Evolutionary conservation across 1,140 invertebrate genomes (phyloP).

Genomic region (Zaprionus camerounensis): DNA sequence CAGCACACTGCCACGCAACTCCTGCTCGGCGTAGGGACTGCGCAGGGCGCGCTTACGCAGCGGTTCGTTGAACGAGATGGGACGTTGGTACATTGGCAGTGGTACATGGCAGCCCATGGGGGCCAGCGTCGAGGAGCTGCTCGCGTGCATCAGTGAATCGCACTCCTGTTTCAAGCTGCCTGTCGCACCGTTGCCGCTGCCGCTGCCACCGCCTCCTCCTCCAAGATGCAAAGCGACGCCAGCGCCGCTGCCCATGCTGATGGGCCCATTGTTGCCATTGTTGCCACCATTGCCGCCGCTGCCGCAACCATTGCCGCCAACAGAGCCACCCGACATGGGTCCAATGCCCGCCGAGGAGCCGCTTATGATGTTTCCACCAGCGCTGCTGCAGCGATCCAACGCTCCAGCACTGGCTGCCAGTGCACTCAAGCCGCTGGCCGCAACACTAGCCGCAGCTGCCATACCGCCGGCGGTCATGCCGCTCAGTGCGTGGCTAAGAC

Average conservation of each 20-base stretch:
- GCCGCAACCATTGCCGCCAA: constrained; percentile 27
- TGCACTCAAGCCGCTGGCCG: constrained; percentile 63
- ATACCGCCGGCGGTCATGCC: constrained; percentile 76
- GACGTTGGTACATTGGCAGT: constrained; percentile 77
- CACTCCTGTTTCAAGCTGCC: constrained; percentile 82
- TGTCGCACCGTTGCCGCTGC: constrained; percentile 67
- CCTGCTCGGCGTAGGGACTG: constrained; percentile 84
- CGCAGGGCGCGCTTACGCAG: constrained; percentile 85
- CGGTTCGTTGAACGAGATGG: constrained; percentile 78
- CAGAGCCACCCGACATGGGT: constrained; percentile 44
- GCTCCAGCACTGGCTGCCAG: constrained; percentile 68
- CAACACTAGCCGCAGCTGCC: constrained; percentile 67
- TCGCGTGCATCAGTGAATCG: constrained; percentile 83
- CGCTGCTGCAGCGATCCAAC: constrained; percentile 69
- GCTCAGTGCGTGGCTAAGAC: constrained; percentile 66
- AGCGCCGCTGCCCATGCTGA: constrained; percentile 51
- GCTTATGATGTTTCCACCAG: constrained; percentile 73
- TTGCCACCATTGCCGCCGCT: too few species aligned
- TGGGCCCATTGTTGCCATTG: constrained; percentile 36
- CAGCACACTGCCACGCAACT: constrained; percentile 84
- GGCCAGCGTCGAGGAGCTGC: constrained; percentile 66
- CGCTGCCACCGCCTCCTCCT: constrained; percentile 72
- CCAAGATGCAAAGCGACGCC: not conserved
- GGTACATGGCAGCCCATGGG: constrained; percentile 71
- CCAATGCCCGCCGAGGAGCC: constrained; percentile 63